A percentile compares a stretch with the other conserved stretches of the same genome.
Conservation (phyloP, 2,113 vertebrate genomes). For the Labrus mixtus region DNA sequence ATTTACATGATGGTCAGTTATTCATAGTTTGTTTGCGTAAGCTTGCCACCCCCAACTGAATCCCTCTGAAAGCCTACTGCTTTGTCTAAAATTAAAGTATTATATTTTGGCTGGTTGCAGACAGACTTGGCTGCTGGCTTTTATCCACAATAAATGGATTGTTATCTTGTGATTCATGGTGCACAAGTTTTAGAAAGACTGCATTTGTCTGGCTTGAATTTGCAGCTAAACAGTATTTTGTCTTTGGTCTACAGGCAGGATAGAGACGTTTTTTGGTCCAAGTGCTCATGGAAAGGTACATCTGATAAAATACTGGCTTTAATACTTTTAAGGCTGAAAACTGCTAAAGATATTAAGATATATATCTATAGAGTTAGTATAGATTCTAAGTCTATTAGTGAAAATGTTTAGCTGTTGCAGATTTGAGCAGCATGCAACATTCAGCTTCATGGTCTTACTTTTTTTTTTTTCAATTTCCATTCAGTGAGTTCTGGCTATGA, state of each 20-base stretch:
- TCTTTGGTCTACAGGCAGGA: neutral
- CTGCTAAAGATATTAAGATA: no score
- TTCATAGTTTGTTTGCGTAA: conserved; percentile 4
- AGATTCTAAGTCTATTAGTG: no score
- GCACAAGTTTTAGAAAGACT: conserved; percentile 12
- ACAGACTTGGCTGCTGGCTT: conserved; percentile 32
- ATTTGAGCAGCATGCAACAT: no score
- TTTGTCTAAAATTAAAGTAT: conserved; percentile 16
- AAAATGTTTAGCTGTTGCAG: no score
- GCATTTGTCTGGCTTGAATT: conserved; percentile 10
- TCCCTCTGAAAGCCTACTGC: neutral
- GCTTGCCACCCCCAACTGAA: neutral
- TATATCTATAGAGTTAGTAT: no score
- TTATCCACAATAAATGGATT: conserved; percentile 31
- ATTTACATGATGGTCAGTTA: neutral
- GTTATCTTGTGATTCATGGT: conserved; percentile 40
- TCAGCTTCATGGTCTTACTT: no score
- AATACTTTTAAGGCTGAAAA: neutral
- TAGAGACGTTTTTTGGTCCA: neutral
- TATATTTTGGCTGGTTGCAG: conserved; percentile 29
- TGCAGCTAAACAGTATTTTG: neutral
- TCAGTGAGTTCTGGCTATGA: no score
- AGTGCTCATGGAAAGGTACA: neutral
- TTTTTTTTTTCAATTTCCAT: no score
- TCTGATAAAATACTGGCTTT: neutral